Evolutionary conservation across 2,113 vertebrate genomes (phyloP).

Genomic region (Trinectes maculatus): DNA sequence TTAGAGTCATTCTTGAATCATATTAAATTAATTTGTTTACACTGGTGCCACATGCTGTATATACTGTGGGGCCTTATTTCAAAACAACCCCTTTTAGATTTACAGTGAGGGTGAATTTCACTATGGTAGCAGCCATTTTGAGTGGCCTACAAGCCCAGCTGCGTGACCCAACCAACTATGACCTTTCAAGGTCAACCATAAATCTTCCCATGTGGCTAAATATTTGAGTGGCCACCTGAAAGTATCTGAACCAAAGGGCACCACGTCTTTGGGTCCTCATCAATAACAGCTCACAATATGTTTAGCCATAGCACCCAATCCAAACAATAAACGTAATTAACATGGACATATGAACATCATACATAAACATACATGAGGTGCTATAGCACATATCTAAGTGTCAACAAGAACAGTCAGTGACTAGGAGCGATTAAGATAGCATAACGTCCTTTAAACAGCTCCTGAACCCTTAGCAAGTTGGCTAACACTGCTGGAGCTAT

Average conservation of each 20-base stretch:
- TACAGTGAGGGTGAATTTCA: conserved; percentile 14
- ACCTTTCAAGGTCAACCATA: conserved; percentile 48
- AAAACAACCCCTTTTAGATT: conserved; percentile 32
- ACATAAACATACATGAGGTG: too few relatives aligned
- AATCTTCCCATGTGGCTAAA: conserved; percentile 44
- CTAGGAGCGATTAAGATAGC: too few relatives aligned
- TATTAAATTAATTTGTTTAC: conserved; percentile 59
- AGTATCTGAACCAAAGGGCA: neutral
- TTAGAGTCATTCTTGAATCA: conserved; percentile 47
- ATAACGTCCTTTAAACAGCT: too few relatives aligned
- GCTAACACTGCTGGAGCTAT: too few relatives aligned
- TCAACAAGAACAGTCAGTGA: too few relatives aligned
- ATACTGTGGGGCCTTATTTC: conserved; percentile 51
- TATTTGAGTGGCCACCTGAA: conserved; percentile 47
- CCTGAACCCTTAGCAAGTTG: too few relatives aligned
- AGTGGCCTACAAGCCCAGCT: neutral
- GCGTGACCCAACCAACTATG: conserved; percentile 44
- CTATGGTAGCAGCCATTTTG: conserved; percentile 33
- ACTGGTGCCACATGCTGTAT: conserved; percentile 47
- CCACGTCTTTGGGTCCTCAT: conserved; percentile 6
- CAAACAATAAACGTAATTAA: too few relatives aligned
- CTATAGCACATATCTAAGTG: too few relatives aligned
- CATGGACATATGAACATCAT: too few relatives aligned
- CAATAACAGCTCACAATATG: too few relatives aligned
- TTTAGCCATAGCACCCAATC: too few relatives aligned